A percentile compares a stretch with the other conserved stretches of the same genome.
Evolutionary conservation across 2,888 invertebrate species (phyloP).

Genomic region (Aphidoletes aphidimyza): DNA sequence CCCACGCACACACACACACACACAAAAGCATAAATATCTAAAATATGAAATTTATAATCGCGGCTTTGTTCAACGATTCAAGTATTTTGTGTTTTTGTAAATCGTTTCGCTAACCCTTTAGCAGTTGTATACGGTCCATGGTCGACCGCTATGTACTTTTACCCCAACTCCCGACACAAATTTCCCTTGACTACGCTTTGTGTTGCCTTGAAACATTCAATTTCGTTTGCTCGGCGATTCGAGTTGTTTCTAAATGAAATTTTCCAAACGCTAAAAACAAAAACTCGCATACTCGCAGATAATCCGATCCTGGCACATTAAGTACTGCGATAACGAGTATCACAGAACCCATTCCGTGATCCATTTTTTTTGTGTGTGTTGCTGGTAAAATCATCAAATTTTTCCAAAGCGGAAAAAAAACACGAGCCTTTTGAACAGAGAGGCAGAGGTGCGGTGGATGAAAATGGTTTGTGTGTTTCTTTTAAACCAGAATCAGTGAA

Average conservation of each 20-base stretch:
- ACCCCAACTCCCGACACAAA: too few species aligned
- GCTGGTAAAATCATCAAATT: background rate
- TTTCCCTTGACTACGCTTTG: too few species aligned
- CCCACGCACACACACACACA: background rate
- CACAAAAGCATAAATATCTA: background rate
- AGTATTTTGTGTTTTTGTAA: too few species aligned
- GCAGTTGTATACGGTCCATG: too few species aligned
- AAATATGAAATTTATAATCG: background rate
- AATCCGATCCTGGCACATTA: slow-evolving; percentile 19
- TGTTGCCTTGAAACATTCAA: background rate
- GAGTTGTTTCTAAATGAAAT: background rate
- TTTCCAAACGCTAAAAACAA: background rate
- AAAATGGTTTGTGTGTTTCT: too few species aligned
- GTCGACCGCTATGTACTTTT: too few species aligned
- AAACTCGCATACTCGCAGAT: background rate
- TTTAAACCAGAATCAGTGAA: too few species aligned
- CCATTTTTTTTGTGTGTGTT: background rate
- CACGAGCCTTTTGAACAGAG: too few species aligned
- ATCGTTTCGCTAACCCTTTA: too few species aligned
- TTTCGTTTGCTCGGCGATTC: background rate
- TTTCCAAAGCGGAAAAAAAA: background rate
- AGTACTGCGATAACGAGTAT: slow-evolving; percentile 15
- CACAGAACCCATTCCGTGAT: background rate
- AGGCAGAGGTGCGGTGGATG: too few species aligned
- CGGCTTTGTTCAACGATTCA: too few species aligned